phyloP scores from a whole-genome alignment of 2,888 invertebrate genomes.

The Rutpela maculata region DNA sequence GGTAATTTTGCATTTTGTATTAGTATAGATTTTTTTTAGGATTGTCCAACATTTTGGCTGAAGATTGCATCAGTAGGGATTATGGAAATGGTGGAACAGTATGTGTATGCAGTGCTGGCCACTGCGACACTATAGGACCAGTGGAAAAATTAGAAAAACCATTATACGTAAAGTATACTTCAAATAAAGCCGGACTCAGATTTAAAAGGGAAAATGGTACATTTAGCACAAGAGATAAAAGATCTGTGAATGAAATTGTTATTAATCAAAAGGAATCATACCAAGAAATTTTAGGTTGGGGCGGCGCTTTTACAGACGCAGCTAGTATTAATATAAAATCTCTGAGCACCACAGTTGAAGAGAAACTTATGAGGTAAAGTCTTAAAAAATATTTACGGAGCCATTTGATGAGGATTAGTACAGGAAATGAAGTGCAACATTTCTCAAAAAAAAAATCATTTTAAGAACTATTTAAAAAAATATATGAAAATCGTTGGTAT shows the following conservation, averaged over 20 bases:
- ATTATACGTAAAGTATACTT: conserved; percentile 68
- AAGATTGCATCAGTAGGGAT: neutral
- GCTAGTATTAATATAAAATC: conserved; percentile 81
- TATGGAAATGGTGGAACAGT: conserved; percentile 58
- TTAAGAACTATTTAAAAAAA: no score
- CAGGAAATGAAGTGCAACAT: no score
- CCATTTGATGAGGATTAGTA: no score
- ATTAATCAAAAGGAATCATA: conserved; percentile 61
- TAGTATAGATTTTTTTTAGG: neutral
- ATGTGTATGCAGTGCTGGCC: conserved; percentile 72
- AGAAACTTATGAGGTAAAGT: conserved; percentile 76
- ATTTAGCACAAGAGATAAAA: conserved; percentile 57
- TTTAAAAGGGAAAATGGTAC: conserved; percentile 74
- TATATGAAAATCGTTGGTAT: no score
- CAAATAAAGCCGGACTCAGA: conserved; percentile 75
- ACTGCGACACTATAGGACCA: conserved; percentile 72
- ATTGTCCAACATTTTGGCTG: neutral
- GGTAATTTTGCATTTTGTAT: no score
- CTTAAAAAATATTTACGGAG: neutral
- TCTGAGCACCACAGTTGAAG: conserved; percentile 75
- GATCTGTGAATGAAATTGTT: neutral
- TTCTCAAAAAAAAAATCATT: no score
- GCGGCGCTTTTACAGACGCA: conserved; percentile 85
- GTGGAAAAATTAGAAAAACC: conserved; percentile 44
- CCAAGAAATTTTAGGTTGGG: conserved; percentile 88